These are phyloP conservation scores for Dolomedes plantarius DNA, from an alignment of 2,888 invertebrate genomes.

Conservation along the genomic window DNA sequence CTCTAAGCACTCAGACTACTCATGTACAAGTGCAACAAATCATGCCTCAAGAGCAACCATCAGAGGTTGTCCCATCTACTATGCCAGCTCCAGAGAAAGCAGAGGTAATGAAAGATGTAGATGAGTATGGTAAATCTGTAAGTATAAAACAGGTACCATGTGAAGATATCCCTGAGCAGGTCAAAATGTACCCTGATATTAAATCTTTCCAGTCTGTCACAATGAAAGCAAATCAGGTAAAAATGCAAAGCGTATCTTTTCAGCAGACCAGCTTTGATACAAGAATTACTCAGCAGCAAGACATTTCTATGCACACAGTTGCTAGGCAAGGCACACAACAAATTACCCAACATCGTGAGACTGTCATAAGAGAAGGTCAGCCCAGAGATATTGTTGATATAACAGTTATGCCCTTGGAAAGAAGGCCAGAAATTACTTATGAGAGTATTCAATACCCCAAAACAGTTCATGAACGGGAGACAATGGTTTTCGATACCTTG, in stretches of 20 bases:
- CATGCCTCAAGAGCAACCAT: slow-evolving; percentile 77
- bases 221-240: slow-evolving; percentile 14
- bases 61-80: slow-evolving; percentile 76
- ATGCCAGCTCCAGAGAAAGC: slow-evolving; percentile 51
- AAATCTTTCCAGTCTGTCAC: slow-evolving; percentile 47
- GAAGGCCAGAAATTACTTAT: slow-evolving; percentile 38
- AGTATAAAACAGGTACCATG: slow-evolving; percentile 46
- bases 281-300: slow-evolving; percentile 5
- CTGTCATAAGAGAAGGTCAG: slow-evolving; percentile 15
- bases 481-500: slow-evolving; percentile 13
- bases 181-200: slow-evolving; percentile 26
- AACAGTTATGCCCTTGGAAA: slow-evolving; percentile 23
- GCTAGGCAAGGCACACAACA: slow-evolving; percentile 37
- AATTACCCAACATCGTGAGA: slow-evolving; percentile 23
- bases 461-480: slow-evolving; percentile 28
- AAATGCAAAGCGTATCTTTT: slow-evolving; percentile 20
- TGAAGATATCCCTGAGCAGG: slow-evolving; percentile 56
- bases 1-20: slow-evolving; percentile 81
- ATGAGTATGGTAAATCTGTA: slow-evolving; percentile 44
- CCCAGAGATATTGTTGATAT: slow-evolving; percentile 25
- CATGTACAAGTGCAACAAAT: slow-evolving; percentile 80
- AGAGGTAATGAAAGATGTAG: slow-evolving; percentile 67
- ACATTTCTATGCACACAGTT: slow-evolving; percentile 31
- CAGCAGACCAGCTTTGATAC: slow-evolving; percentile 14
- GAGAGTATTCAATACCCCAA: slow-evolving; percentile 22